phyloP scores from a whole-genome alignment of 2,888 invertebrate genomes.

The Lacanobia wlatinum region DNA sequence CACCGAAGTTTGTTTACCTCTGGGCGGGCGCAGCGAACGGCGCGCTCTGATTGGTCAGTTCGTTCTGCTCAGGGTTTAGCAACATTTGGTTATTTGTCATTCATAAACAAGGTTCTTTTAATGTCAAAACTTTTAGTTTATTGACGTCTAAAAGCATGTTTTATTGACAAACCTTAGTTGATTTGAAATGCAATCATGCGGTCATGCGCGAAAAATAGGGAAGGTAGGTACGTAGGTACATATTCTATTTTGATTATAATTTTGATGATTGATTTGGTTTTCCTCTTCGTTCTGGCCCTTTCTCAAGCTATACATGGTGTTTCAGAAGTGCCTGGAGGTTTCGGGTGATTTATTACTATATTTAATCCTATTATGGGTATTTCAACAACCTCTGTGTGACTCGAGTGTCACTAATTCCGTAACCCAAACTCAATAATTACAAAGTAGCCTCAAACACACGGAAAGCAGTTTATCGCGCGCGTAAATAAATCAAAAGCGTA shows the following conservation, averaged over 20 bases:
- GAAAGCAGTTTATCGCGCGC: constrained; percentile 53
- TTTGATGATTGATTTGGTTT: not conserved
- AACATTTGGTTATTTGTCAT: constrained; percentile 66
- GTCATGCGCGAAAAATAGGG: not conserved
- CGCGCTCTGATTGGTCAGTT: constrained; percentile 66
- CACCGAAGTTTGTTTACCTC: constrained; percentile 71
- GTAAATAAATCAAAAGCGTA: constrained; percentile 68
- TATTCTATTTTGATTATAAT: not conserved
- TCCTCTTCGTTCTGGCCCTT: not conserved
- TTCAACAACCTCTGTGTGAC: not conserved
- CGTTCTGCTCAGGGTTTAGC: constrained; percentile 45
- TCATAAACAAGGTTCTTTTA: not conserved
- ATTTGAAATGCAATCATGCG: not conserved
- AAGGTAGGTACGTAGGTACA: not conserved
- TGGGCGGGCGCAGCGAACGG: constrained; percentile 64
- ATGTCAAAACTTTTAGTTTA: constrained; percentile 30
- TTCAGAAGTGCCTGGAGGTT: too few species aligned
- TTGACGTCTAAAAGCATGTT: not conserved
- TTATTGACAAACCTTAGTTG: constrained; percentile 1
- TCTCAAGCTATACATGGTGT: not conserved
- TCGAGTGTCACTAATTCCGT: too few species aligned
- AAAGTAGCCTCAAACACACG: constrained; percentile 47
- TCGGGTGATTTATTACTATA: too few species aligned
- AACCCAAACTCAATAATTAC: constrained; percentile 21
- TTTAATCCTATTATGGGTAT: too few species aligned